Base-by-base conservation (phyloP, 2,888 invertebrate genomes). In the Quadroppia sp. region DNA sequence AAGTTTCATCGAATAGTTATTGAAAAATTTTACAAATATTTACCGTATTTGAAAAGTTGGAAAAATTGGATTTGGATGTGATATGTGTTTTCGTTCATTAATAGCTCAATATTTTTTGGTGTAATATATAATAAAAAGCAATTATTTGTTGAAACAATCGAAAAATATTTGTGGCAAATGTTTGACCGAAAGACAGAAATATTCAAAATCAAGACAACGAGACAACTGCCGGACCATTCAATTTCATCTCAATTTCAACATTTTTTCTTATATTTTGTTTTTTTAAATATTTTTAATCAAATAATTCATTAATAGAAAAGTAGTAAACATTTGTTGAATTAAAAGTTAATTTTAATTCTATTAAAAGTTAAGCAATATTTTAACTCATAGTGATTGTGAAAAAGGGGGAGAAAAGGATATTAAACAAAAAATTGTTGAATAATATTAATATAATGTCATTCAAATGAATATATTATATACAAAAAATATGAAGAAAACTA, bases 61-160 rank as follows among this genome's bases (percentile, higher is more conserved):
- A 45, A 50, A 20, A 7, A 20, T 50, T 50, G 30, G 61, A 17
- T n/a, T 23, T 23, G 67, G 40, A 67, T 67, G 67, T 67, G 67
- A 67, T 67, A 67, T 36, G 4, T 67, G 67, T 67, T 42, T 42
- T 40, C 2, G 3, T 20, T 6, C 4, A 32, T 67, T 42, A 23
- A 42, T 42, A 67, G 67, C 67, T 67, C 67, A 67, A 67, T 67
- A 61, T 61, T 30, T 61, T 67, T 67, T 36, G n/a, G n/a, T n/a
- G 32, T n/a, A 23, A 20, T 23, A 6, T 17, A 23, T 25, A 11
- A 25, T 15, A 15, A 30, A 32, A n/a, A 67, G n/a, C 40, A 67
- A 40, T 42, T 13, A 23, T 20, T 20, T 67, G 1, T 23, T n/a
- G 17, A 40, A 67, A 0, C 17, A 42, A 30, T 61, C 32, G 28